Base-by-base conservation (phyloP, 2,888 invertebrate genomes). In the Phymatocera aterrima region DNA sequence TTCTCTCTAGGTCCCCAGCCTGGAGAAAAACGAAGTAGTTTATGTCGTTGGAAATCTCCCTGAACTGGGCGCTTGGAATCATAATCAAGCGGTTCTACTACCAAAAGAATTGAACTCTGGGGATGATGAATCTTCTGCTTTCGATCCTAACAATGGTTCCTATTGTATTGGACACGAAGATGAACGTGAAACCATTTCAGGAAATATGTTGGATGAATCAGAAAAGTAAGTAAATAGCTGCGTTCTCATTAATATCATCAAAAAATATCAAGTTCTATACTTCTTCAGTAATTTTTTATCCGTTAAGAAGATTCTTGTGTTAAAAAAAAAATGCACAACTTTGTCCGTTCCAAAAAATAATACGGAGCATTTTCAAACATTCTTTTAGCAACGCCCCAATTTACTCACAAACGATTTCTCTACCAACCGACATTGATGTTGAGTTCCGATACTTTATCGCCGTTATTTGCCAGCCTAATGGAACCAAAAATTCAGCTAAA, bases 361-460 rank as follows among this genome's bases (percentile, higher is more conserved):
- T 8, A 51, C 4, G 18, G 18, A 51, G 18, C 4, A 4, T 51
- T 48, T 51, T n/a, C 15, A 12, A n/a, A n/a, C 8, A 60, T 28
- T 6, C 5, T 60, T 60, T 6, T 24, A 89, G 89, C 60, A 82
- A 75, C 78, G 88, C 86, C 54, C 85, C 82, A 72, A 84, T 86
- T 80, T 90, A 88, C 81, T 93, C 93, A 0, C 93, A 92, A 82
- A 91, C 92, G 74, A 89, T 96, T 48, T 91, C 91, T 80, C 92
- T 97, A 85, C 96, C 96, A 1, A 92, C 93, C 78, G 93, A 94
- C 80, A 91, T 92, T 83, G 93, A 94, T 82, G 92, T 97, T 10
- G 92, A 93, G 60, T 97, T 95, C 89, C 94, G 97, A 46, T 97
- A 96, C 90, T 94, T 95, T 83, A 93, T 96, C 80, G 95, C 96